A percentile compares a stretch with the other conserved stretches of the same genome.
These are phyloP conservation scores for Pycnomerus fuliginosus DNA, from an alignment of 2,888 invertebrate species.

Conservation along the genomic window DNA sequence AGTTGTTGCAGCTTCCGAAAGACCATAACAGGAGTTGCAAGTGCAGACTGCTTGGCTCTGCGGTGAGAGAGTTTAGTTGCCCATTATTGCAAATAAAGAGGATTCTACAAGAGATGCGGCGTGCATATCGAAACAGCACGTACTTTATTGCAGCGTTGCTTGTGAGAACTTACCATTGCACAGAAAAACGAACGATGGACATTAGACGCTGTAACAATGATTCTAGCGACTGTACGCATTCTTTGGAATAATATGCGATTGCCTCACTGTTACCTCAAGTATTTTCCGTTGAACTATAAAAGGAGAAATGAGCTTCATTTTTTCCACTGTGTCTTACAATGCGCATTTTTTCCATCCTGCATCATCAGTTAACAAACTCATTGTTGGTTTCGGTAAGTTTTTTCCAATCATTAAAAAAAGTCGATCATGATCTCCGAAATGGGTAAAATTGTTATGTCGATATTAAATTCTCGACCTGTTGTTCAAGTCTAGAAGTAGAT, in stretches of 20 bases:
- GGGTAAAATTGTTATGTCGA: no score
- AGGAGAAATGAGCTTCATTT: no score
- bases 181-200: background rate
- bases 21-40: conserved; percentile 45
- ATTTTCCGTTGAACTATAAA: no score
- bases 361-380: no score
- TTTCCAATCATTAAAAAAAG: no score
- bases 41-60: conserved; percentile 50
- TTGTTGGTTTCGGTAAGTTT: no score
- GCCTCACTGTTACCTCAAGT: background rate
- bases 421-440: no score
- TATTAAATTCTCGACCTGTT: no score
- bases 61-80: conserved; percentile 50
- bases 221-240: background rate
- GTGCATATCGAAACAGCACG: conserved; percentile 48
- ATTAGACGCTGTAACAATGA: background rate
- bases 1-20: conserved; percentile 38
- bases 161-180: conserved; percentile 44
- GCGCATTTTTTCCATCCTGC: no score
- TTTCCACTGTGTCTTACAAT: no score
- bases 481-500: no score
- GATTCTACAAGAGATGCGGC: conserved; percentile 50
- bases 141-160: conserved; percentile 48
- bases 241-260: background rate
- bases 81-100: conserved; percentile 49